phyloP scores from a whole-genome alignment of 1,140 invertebrate species.

The Bombus haemorrhoidalis region DNA sequence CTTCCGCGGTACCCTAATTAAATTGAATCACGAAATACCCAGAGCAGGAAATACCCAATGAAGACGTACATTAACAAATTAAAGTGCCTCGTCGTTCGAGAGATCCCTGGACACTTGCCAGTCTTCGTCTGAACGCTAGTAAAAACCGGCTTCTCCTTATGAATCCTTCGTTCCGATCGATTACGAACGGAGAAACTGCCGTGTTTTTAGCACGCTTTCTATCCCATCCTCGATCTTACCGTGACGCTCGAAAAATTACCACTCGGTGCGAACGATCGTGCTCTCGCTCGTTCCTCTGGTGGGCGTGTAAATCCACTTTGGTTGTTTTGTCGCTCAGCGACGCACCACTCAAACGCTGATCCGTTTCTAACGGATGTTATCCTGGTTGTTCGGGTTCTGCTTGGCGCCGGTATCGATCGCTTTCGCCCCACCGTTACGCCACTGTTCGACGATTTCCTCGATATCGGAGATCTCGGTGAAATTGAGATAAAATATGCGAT shows the following conservation, averaged over 20 bases:
- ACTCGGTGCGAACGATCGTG: neutral
- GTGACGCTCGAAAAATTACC: neutral
- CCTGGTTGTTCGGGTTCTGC: slow-evolving; percentile 39
- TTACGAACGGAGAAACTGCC: neutral
- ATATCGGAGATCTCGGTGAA: slow-evolving; percentile 39
- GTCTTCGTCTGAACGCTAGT: slow-evolving; percentile 53
- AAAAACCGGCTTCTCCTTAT: slow-evolving; percentile 24
- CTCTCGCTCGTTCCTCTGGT: neutral
- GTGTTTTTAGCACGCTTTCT: neutral
- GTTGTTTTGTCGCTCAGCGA: slow-evolving; percentile 50
- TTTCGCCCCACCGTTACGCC: neutral
- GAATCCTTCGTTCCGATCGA: neutral
- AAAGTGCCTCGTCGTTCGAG: slow-evolving; percentile 74
- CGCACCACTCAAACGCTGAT: slow-evolving; percentile 54
- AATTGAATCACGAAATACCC: slow-evolving; percentile 78
- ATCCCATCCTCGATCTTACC: neutral
- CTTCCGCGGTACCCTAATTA: slow-evolving; percentile 76
- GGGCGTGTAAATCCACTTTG: slow-evolving; percentile 18
- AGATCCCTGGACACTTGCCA: slow-evolving; percentile 75
- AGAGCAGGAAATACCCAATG: slow-evolving; percentile 78
- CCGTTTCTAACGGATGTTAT: slow-evolving; percentile 53
- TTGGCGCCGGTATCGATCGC: slow-evolving; percentile 40
- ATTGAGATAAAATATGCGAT: slow-evolving; percentile 35
- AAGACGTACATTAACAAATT: slow-evolving; percentile 79
- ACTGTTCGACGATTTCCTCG: slow-evolving; percentile 39